A percentile compares a stretch with the other conserved stretches of the same genome.
Conservation (phyloP, 2,888 invertebrate genomes). For the Pollenia amentaria region DNA sequence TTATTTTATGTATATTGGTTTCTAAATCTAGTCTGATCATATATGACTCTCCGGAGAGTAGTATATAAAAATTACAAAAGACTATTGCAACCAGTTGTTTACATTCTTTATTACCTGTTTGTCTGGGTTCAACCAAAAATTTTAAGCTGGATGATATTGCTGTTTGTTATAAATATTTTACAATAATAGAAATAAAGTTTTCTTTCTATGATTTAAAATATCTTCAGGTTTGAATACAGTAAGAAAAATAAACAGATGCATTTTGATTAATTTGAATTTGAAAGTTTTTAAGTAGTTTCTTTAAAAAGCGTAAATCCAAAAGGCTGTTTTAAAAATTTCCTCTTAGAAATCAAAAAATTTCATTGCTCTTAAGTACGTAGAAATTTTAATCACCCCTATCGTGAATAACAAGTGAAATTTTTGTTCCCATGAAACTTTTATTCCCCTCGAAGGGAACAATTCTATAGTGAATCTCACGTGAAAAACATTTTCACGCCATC, state of each 20-base stretch:
- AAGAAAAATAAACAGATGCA: conserved; percentile 3
- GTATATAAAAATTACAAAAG: not conserved
- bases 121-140: conserved; percentile 11
- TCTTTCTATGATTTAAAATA: not conserved
- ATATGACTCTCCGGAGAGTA: not conserved
- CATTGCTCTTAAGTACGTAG: too few relatives aligned
- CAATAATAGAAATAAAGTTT: conserved; percentile 15
- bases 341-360: too few relatives aligned
- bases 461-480: too few relatives aligned
- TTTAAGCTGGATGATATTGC: not conserved
- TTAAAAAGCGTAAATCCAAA: too few relatives aligned
- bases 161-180: conserved; percentile 8
- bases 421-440: too few relatives aligned
- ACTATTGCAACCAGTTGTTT: conserved; percentile 46
- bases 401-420: too few relatives aligned
- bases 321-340: too few relatives aligned
- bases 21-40: conserved; percentile 25
- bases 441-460: too few relatives aligned
- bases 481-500: too few relatives aligned
- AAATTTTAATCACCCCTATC: too few relatives aligned
- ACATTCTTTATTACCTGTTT: conserved; percentile 46
- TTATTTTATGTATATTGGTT: conserved; percentile 10
- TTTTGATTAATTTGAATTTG: too few relatives aligned
- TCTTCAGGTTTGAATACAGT: not conserved
- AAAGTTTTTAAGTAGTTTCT: too few relatives aligned